phyloP scores from a whole-genome alignment of 2,888 invertebrate genomes.

The Acrocyrtus sp. region DNA sequence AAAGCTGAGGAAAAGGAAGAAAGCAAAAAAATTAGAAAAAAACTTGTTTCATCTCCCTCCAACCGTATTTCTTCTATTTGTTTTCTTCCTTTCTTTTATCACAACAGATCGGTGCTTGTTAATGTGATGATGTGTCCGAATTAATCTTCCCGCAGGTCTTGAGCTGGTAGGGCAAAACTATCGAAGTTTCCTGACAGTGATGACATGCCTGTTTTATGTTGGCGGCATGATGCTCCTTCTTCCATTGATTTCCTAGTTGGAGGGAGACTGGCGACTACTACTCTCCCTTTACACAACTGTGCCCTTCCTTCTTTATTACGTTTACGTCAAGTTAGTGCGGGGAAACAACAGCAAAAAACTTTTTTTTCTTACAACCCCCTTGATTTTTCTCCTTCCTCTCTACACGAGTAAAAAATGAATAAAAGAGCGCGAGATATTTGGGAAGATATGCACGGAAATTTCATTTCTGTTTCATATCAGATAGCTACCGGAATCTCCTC shows the following conservation, averaged over 20 bases:
- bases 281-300: slow-evolving; percentile 83
- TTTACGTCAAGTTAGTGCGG: slow-evolving; percentile 77
- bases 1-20: no score
- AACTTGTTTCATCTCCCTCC: not conserved
- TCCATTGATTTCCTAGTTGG: slow-evolving; percentile 84
- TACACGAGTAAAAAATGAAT: not conserved
- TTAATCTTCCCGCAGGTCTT: slow-evolving; percentile 72
- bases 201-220: slow-evolving; percentile 92
- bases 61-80: no score
- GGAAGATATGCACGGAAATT: not conserved
- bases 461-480: no score
- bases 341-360: no score
- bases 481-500: slow-evolving; percentile 88
- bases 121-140: slow-evolving; percentile 14
- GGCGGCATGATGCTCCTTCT: slow-evolving; percentile 85
- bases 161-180: slow-evolving; percentile 92
- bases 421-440: not conserved
- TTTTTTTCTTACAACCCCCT: no score
- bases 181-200: slow-evolving; percentile 89
- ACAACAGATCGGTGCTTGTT: slow-evolving; percentile 13
- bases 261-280: slow-evolving; percentile 85
- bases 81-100: no score
- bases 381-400: not conserved
- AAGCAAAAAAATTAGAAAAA: no score
- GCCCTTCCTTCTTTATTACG: slow-evolving; percentile 85